phyloP scores from a whole-genome alignment of 1,140 invertebrate species.

The Ptiloglossa arizonensis region DNA sequence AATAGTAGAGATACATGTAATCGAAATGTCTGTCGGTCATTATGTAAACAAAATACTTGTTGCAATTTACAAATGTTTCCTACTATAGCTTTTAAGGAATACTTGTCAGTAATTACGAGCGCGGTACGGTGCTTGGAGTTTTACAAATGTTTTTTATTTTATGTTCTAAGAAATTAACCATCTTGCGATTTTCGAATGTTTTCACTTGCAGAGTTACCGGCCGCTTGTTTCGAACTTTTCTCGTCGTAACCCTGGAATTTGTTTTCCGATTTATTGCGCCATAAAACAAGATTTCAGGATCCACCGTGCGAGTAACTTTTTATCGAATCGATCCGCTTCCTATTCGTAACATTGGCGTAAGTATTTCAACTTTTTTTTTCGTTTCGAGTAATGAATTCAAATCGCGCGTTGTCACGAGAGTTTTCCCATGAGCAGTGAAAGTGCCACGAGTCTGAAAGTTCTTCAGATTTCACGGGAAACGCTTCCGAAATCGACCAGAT shows the following conservation, averaged over 20 bases:
- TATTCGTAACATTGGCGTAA: not conserved
- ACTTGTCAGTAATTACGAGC: too few relatives aligned
- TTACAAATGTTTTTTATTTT: too few relatives aligned
- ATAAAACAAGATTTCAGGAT: not conserved
- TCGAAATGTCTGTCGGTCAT: not conserved
- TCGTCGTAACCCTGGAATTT: too few relatives aligned
- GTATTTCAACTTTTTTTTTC: not conserved
- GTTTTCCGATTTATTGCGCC: too few relatives aligned
- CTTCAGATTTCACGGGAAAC: slow-evolving; percentile 46
- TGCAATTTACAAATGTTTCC: too few relatives aligned
- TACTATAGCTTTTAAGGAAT: too few relatives aligned
- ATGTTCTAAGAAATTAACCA: too few relatives aligned
- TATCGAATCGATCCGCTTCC: not conserved
- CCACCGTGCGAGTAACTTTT: not conserved
- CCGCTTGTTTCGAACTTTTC: too few relatives aligned
- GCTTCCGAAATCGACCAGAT: slow-evolving; percentile 41
- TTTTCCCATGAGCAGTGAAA: slow-evolving; percentile 53
- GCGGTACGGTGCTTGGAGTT: too few relatives aligned
- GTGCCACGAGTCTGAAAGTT: slow-evolving; percentile 37
- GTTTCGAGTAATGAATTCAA: slow-evolving; percentile 32
- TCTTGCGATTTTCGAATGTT: too few relatives aligned
- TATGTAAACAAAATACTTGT: not conserved
- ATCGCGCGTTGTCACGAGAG: slow-evolving; percentile 24
- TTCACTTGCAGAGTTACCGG: too few relatives aligned
- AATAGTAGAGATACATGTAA: not conserved